Evolutionary conservation across 2,888 invertebrate species (phyloP), one percentile per base, ranked within the genome.

Genomic region (Exephanes ischioxanthus): DNA sequence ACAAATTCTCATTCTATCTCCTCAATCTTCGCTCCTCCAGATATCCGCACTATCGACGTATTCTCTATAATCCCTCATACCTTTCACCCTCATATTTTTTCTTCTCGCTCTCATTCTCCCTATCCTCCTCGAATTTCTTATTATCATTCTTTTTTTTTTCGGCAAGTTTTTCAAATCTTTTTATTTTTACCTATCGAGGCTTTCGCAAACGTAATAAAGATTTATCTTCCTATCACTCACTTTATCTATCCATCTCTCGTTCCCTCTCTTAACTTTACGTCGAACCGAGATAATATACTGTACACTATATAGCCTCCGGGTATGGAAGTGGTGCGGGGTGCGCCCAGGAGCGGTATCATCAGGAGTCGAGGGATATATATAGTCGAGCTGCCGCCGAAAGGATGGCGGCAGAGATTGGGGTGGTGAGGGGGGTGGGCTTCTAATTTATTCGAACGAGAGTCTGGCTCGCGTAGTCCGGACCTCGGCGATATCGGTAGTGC

Each of bases 371-470:
- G 0, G n/a, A n/a, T 19, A 53, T 61, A 61, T 58, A 58, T 26
- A 58, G 58, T 58, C 14, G 58, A 22, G 58, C 19, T 58, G 22
- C 30, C 33, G 61, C 16, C 30, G 30, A 63, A 63, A 63, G 61
- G n/a, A 63, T 16, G 30, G 30, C 4, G 30, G 30, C 61, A 16
- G 61, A 63, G 61, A 63, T 63, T 63, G 61, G 61, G 30, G 45
- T 16, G 75, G 61, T 55, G 11, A 61, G 19, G 51, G 55, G 26
- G 79, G 22, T n/a, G 48, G 71, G 61, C 79, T 81, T 86, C 83
- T 85, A 87, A 90, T 87, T 88, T 90, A 89, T 90, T 87, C 86
- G 81, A 77, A 87, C 70, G 80, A 73, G 77, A 71, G 58, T 78
- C 61, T 80, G 84, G 45, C 80, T 30, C 63, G 63, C 14, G 76